Conservation (phyloP, 2,113 vertebrate species). For the Thinocorus orbignyianus region DNA sequence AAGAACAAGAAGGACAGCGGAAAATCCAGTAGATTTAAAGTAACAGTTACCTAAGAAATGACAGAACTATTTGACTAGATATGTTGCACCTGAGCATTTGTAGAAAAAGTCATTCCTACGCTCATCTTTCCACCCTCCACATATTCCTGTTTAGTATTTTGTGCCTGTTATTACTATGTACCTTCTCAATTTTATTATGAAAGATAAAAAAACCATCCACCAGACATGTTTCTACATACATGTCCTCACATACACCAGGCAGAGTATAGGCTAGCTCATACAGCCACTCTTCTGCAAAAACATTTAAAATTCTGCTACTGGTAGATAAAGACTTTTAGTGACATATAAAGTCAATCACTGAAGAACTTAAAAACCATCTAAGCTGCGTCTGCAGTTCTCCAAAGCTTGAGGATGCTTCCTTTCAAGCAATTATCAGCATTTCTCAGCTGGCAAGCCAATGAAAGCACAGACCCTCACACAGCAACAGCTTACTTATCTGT, state of each 20-base stretch:
- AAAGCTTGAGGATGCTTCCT: neutral
- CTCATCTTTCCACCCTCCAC: neutral
- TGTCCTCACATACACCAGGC: neutral
- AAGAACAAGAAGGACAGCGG: neutral
- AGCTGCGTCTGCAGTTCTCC: neutral
- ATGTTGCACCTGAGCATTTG: neutral
- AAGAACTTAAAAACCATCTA: neutral
- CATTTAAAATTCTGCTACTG: neutral
- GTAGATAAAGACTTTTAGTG: neutral
- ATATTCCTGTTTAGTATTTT: neutral
- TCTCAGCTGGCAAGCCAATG: neutral
- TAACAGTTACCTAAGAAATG: neutral
- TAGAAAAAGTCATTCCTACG: neutral
- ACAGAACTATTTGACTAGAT: neutral
- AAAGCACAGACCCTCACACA: neutral
- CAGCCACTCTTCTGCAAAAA: neutral
- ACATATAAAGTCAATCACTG: neutral
- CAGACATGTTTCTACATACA: neutral
- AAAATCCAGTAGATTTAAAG: neutral
- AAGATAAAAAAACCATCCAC: neutral
- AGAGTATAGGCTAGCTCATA: neutral
- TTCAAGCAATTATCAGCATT: neutral
- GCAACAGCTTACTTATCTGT: neutral
- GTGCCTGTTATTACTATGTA: neutral
- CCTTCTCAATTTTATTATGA: neutral